phyloP scores from a whole-genome alignment of 2,797 vertebrate species.

The Crenuchus spilurus region DNA sequence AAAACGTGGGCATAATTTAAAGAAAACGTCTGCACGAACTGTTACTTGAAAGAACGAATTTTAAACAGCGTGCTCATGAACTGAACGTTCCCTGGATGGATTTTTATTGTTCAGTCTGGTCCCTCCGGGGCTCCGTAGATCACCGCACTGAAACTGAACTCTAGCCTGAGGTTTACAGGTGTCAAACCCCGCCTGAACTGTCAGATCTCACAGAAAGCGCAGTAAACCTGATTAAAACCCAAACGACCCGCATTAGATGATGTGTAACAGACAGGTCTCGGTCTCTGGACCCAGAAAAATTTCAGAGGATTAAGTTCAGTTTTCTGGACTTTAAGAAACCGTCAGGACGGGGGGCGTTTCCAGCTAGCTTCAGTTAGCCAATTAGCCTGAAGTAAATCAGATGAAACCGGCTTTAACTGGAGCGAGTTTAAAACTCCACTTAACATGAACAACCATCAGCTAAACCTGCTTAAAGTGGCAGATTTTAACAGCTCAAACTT shows the following conservation, averaged over 20 bases:
- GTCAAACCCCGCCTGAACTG: neutral
- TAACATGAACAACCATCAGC: no score
- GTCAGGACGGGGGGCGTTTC: slow-evolving; percentile 57
- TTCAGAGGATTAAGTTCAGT: neutral
- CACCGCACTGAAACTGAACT: neutral
- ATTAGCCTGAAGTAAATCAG: neutral
- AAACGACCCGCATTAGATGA: no score
- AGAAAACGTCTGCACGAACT: neutral
- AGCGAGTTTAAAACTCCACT: no score
- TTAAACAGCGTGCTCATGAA: no score
- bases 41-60: no score
- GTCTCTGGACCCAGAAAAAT: neutral
- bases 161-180: neutral
- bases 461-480: neutral
- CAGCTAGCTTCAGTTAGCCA: slow-evolving; percentile 17
- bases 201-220: neutral
- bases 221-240: no score
- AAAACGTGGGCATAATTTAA: no score
- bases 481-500: no score
- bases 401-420: neutral
- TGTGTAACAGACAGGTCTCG: neutral
- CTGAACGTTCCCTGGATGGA: no score
- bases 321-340: neutral
- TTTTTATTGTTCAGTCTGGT: no score
- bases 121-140: no score